Conservation (phyloP, 2,113 vertebrate species). For the Sinocyclocheilus grahami region DNA sequence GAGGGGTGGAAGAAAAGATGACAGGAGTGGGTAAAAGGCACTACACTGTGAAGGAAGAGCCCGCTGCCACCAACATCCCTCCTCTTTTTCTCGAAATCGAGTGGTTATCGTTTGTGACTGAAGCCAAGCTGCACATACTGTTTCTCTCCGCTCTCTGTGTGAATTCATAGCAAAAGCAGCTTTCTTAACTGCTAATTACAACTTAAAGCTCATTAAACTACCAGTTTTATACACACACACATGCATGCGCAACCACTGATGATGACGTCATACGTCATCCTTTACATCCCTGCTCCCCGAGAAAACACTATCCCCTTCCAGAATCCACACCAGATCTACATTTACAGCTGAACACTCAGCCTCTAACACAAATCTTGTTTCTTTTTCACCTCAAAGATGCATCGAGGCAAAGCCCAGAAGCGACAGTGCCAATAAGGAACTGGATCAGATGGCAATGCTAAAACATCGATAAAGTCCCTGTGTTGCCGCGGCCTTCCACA, state of each 20-base stretch:
- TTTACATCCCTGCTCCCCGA: not conserved
- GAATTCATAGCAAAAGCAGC: slow-evolving; percentile 28
- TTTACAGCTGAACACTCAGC: not conserved
- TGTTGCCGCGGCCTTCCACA: slow-evolving; percentile 22
- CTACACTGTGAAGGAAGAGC: slow-evolving; percentile 8
- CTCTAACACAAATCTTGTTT: slow-evolving; percentile 20
- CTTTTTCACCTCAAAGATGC: not conserved
- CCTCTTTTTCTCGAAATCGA: slow-evolving; percentile 26
- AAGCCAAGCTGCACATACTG: not conserved
- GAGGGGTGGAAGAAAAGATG: slow-evolving; percentile 26
- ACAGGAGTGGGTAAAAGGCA: slow-evolving; percentile 41
- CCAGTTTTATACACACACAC: not conserved
- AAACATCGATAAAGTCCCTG: slow-evolving; percentile 28
- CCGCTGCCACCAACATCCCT: slow-evolving; percentile 27
- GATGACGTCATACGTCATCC: not conserved
- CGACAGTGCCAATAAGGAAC: slow-evolving; percentile 4
- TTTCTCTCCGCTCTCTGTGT: slow-evolving; percentile 18
- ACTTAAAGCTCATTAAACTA: slow-evolving; percentile 35
- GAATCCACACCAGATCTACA: slow-evolving; percentile 15
- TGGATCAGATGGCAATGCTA: slow-evolving; percentile 2
- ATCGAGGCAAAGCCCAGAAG: not conserved
- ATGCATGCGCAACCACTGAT: not conserved
- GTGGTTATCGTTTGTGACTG: slow-evolving; percentile 3
- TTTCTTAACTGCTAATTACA: slow-evolving; percentile 13
- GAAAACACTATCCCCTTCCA: slow-evolving; percentile 3